Base-by-base conservation (phyloP, 2,113 vertebrate species). In the Mormyrus iriodes region DNA sequence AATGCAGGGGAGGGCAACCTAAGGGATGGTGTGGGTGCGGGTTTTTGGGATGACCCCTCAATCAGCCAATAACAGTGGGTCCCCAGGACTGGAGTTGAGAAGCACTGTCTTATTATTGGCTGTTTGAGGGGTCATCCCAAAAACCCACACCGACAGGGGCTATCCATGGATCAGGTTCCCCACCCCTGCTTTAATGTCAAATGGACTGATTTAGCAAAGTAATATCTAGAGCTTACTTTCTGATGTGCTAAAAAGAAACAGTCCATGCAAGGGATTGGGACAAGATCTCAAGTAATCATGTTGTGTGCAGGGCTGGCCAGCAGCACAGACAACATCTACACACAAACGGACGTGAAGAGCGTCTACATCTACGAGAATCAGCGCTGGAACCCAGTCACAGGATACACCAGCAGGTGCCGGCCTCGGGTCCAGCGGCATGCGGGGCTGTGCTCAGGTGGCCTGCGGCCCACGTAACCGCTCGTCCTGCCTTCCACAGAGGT, bases 311-410 rank as follows among this genome's bases (percentile, higher is more conserved):
- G 98, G 2, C 91, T 99, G 92, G 94, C 95, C 92, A 97, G 97
- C 90, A 97, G 97, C 89, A 96, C 96, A 15, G 97, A 99, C 85
- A 97, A 97, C 90, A 96, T 98, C 91, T 96, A 97, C 53, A 95
- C 95, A 0, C 98, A 99, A 94, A 96, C 96, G 0, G 98, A 99
- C 0, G 95, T 97, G 88, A 99, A 97, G 93, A 97, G 95, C 0
- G 94, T 99, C 89, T 96, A 96, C 91, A 97, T 99, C 92, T 99
- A 98, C 1, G 98, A 99, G 95, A 99, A 99, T 93, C 98, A 99
- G 92, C 97, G 98, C 84, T 99, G 98, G 98, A 99, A 99, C 91
- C 98, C 98, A 0, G 96, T 99, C 89, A 97, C 96, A 0, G 98
- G 98, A 89, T 99, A 99, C 92, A 97, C 96, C 92, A 97, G 95